phyloP scores from a whole-genome alignment of 2,113 vertebrate species.

The Bungarus multicinctus region DNA sequence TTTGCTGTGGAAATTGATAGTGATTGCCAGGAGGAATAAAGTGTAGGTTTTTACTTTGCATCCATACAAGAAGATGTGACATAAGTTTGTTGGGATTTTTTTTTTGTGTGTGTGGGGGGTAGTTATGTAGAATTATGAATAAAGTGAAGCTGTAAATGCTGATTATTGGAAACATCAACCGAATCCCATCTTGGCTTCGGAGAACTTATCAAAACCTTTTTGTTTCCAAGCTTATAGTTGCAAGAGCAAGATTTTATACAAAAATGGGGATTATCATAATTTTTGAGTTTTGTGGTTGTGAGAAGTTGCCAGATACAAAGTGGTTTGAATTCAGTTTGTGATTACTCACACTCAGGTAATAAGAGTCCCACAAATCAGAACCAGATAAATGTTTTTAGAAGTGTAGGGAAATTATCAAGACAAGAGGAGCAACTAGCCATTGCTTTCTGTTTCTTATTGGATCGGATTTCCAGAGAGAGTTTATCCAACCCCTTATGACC shows the following conservation, averaged over 20 bases:
- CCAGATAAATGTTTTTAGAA: not conserved
- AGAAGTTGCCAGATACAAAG: not conserved
- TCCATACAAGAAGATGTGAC: not conserved
- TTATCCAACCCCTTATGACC: constrained; percentile 12
- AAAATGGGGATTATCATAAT: not conserved
- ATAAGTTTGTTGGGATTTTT: not conserved
- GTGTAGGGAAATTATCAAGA: constrained; percentile 2
- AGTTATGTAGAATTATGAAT: not conserved
- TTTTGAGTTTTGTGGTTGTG: not conserved
- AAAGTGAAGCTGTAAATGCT: not conserved
- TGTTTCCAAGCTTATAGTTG: not conserved
- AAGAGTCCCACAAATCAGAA: not conserved
- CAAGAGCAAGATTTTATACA: not conserved
- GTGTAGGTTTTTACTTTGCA: not conserved
- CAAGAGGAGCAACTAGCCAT: not conserved
- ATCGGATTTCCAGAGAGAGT: not conserved
- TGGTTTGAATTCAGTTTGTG: not conserved
- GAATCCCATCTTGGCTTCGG: not conserved
- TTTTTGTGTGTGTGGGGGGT: no score
- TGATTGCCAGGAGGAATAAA: not conserved
- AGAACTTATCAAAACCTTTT: not conserved
- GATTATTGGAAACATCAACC: not conserved
- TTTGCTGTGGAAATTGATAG: not conserved
- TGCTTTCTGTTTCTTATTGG: constrained; percentile 1
- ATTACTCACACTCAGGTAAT: no score